phyloP scores from a whole-genome alignment of 1,140 invertebrate species.

The Zelostemma sp. region DNA sequence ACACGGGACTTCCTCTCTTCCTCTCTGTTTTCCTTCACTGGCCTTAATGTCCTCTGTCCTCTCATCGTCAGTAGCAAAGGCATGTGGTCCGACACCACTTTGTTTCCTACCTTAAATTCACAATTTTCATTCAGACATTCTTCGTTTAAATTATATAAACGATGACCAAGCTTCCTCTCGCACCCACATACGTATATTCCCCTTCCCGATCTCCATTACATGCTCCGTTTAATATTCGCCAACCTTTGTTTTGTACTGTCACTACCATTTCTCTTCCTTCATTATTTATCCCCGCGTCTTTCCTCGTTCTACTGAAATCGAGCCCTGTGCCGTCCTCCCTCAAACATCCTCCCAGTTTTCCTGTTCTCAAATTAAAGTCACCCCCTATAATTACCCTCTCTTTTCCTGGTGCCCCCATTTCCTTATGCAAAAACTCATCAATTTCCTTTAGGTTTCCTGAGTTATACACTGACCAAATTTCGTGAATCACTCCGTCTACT shows the following conservation, averaged over 20 bases:
- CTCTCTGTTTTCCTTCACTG: neutral
- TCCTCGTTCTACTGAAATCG: neutral
- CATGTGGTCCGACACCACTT: neutral
- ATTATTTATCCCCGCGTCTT: neutral
- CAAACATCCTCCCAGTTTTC: neutral
- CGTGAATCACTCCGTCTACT: constrained; percentile 3
- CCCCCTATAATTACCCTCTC: constrained; percentile 50
- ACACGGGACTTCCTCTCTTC: neutral
- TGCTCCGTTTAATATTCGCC: constrained; percentile 21
- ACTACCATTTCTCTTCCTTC: constrained; percentile 5
- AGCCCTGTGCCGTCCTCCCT: neutral
- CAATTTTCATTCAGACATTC: neutral
- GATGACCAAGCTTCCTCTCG: constrained; percentile 20
- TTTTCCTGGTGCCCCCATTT: constrained; percentile 44
- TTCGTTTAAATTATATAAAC: constrained; percentile 8
- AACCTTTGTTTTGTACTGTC: constrained; percentile 8
- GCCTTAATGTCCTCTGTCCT: neutral
- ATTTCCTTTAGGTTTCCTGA: neutral
- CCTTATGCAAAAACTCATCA: constrained; percentile 25
- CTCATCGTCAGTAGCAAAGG: neutral
- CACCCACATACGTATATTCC: constrained; percentile 19
- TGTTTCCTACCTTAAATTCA: neutral
- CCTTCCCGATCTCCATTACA: constrained; percentile 26
- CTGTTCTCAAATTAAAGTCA: constrained; percentile 26
- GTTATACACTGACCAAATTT: too few relatives aligned